These are phyloP conservation scores for Petrolisthes cinctipes DNA, from an alignment of 2,888 invertebrate genomes.

Conservation along the genomic window DNA sequence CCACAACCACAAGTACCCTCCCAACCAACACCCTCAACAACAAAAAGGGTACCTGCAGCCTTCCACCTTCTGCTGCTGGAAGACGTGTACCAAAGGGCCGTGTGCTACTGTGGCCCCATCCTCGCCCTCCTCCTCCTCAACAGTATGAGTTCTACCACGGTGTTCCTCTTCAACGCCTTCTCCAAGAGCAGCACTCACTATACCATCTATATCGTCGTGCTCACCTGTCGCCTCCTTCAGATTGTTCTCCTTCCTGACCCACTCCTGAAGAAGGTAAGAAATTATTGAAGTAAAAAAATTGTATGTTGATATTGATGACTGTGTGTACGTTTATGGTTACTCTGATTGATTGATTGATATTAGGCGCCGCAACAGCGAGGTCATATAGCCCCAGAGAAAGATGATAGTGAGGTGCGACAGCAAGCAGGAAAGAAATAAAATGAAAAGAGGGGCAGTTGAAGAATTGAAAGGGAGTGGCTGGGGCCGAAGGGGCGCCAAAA, in stretches of 20 bases:
- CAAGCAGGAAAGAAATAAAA: too few relatives aligned
- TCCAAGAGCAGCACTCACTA: conserved; percentile 13
- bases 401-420: too few relatives aligned
- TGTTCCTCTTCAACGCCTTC: conserved; percentile 52
- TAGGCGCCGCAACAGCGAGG: too few relatives aligned
- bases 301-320: neutral
- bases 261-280: conserved; percentile 36
- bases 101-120: conserved; percentile 21
- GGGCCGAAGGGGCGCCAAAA: too few relatives aligned
- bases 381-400: too few relatives aligned
- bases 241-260: conserved; percentile 47
- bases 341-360: too few relatives aligned
- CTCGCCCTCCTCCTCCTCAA: conserved; percentile 48
- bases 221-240: conserved; percentile 23
- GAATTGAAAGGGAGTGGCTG: too few relatives aligned
- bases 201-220: conserved; percentile 30
- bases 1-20: neutral
- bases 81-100: conserved; percentile 29
- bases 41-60: neutral
- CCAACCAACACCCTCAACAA: neutral
- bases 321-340: neutral
- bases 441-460: too few relatives aligned
- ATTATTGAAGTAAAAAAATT: too few relatives aligned
- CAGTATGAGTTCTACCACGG: conserved; percentile 32
- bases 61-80: conserved; percentile 28